phyloP scores from a whole-genome alignment of 2,113 vertebrate species.

The Mirza zaza region DNA sequence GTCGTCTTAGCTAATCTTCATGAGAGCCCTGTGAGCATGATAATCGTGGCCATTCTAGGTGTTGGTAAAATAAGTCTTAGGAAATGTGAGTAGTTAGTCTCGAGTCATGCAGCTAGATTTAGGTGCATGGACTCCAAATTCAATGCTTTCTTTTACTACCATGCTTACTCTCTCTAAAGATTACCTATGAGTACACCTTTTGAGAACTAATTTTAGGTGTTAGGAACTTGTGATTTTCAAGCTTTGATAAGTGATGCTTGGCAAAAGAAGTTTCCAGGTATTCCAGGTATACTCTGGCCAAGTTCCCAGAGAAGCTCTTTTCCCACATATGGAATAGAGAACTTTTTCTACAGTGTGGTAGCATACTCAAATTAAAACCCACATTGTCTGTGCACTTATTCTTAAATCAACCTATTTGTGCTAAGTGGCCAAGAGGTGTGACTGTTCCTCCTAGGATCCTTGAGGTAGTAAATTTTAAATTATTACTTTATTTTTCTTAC shows the following conservation, averaged over 20 bases:
- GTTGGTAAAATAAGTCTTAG: neutral
- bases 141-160: neutral
- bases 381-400: neutral
- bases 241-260: neutral
- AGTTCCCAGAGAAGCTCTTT: neutral
- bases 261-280: neutral
- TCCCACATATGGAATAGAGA: neutral
- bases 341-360: neutral
- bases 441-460: neutral
- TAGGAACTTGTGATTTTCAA: conserved; percentile 31
- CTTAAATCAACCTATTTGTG: neutral
- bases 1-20: neutral
- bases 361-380: neutral
- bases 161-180: neutral
- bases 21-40: neutral
- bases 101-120: neutral
- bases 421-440: neutral
- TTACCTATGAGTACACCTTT: neutral
- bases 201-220: neutral
- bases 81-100: neutral
- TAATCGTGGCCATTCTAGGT: neutral
- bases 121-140: neutral
- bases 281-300: neutral
- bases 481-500: neutral
- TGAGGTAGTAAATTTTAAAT: neutral